Percentiles rank a stretch among this genome's conserved stretches.
Conservation (phyloP, 2,797 vertebrate genomes). For the Crenuchus spilurus region DNA sequence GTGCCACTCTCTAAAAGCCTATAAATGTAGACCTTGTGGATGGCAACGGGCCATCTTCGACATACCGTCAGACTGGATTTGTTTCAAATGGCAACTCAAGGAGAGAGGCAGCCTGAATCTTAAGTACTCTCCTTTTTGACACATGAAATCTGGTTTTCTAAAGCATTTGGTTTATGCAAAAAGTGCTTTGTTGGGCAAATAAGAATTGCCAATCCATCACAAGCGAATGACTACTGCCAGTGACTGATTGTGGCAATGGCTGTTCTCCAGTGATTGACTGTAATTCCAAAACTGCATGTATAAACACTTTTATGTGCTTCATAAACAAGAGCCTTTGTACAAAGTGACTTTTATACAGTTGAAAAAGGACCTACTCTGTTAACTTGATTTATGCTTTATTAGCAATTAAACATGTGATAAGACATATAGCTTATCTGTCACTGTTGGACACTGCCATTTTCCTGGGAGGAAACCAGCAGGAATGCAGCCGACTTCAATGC, state of each 20-base stretch:
- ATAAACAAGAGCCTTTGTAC: neutral
- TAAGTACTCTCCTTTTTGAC: neutral
- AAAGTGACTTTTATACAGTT: neutral
- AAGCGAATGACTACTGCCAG: neutral
- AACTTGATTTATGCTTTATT: neutral
- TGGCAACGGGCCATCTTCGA: neutral
- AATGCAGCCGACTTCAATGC: too few relatives aligned
- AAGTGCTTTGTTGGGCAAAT: neutral
- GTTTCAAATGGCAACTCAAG: neutral
- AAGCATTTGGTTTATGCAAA: neutral
- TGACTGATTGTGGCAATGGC: neutral
- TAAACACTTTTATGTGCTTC: neutral
- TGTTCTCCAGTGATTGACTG: neutral
- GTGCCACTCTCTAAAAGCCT: neutral
- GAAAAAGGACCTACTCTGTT: neutral
- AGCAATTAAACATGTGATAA: neutral
- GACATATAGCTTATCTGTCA: too few relatives aligned
- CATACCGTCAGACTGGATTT: neutral
- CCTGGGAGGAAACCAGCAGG: too few relatives aligned
- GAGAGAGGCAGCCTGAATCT: neutral
- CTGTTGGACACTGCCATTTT: too few relatives aligned
- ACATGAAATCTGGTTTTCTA: neutral
- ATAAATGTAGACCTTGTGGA: constrained; percentile 4
- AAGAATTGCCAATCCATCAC: neutral
- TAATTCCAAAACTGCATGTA: neutral